Evolutionary conservation across 2,113 vertebrate species (phyloP), one percentile per base, ranked within the genome.

Genomic region (Chiloscyllium plagiosum): DNA sequence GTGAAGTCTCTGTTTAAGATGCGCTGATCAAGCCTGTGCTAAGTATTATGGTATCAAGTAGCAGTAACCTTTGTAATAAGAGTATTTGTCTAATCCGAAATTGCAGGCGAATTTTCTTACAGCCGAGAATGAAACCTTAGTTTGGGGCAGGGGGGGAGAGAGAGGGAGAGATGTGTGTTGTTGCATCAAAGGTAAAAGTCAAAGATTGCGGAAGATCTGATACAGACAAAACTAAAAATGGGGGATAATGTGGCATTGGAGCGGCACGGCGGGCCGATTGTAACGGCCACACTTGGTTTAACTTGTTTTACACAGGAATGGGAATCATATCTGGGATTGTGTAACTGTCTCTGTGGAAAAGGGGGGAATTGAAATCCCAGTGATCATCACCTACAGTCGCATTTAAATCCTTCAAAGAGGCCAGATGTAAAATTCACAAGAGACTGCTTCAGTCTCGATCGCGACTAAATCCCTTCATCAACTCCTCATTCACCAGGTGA

Each of bases 81-180:
- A 98, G 97, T 98, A 98, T 98, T 98, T 98, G 98, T 98, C 98
- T 99, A 98, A 99, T 98, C 98, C 98, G 97, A 98, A 98, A 98
- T 98, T 98, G 98, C 97, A 97, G 98, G 97, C 97, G 98, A 98
- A 98, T 98, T 98, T 98, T 98, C 97, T 98, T 98, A 98, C 98
- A 97, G 98, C 98, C 98, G 98, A 98, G 97, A 98, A 96, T 98
- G 98, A 98, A 98, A 98, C 97, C 98, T 97, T 96, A 98, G 98
- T 98, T 98, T 98, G 98, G 96, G 20, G 68, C 42, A 47, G 37
- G 65, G 97, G 97, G 96, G 97, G n/a, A n/a, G n/a, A 1, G 22
- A 97, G 96, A 97, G 97, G 97, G 98, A 97, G 97, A 98, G 98
- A 97, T 96, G 97, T 97, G 96, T 97, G 97, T 97, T 96, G 68